Percentiles rank a stretch among this genome's conserved stretches.
Conservation (phyloP, 2,113 vertebrate genomes). For the Paraplagusia blochii region DNA sequence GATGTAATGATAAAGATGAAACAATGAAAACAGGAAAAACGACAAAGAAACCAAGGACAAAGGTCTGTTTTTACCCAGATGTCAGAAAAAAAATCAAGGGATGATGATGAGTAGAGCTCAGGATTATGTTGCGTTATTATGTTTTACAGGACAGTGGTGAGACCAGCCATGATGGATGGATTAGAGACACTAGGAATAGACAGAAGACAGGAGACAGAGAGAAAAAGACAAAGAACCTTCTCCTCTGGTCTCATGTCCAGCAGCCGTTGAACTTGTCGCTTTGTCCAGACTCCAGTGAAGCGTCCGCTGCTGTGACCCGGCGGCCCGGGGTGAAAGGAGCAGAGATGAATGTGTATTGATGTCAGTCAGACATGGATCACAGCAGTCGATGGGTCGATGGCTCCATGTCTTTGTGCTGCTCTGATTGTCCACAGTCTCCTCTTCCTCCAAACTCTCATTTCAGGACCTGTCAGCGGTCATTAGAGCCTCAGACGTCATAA, state of each 20-base stretch:
- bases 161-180: too few relatives aligned
- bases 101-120: too few relatives aligned
- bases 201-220: too few relatives aligned
- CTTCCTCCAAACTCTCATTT: too few relatives aligned
- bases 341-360: constrained; percentile 67
- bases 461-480: constrained; percentile 47
- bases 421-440: too few relatives aligned
- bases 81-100: too few relatives aligned
- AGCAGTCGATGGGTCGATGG: constrained; percentile 62
- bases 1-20: constrained; percentile 8
- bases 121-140: too few relatives aligned
- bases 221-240: too few relatives aligned
- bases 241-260: constrained; percentile 41
- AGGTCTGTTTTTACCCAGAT: too few relatives aligned
- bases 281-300: constrained; percentile 16
- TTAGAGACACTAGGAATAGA: too few relatives aligned
- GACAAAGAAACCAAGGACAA: constrained; percentile 3
- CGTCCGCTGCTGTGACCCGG: constrained; percentile 32
- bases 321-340: constrained; percentile 59
- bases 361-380: constrained; percentile 69
- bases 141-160: too few relatives aligned
- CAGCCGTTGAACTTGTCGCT: constrained; percentile 56
- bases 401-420: constrained; percentile 45
- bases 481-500: constrained; percentile 29
- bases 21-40: constrained; percentile 8